Evolutionary conservation across 2,888 invertebrate species (phyloP).

Genomic region (Cyaniris semiargus): DNA sequence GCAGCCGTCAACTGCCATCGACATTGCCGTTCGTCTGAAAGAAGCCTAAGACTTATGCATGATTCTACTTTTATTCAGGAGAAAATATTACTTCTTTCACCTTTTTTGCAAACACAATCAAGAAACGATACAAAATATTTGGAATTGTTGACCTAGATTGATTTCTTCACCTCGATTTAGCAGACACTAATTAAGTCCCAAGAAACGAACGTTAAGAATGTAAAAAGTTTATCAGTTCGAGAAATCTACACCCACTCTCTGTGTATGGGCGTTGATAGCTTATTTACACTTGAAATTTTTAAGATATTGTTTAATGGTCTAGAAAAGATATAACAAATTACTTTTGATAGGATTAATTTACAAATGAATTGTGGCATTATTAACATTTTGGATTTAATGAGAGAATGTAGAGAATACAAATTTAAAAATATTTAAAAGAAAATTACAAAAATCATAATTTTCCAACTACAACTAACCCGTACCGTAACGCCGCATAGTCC

Average conservation of each 20-base stretch:
- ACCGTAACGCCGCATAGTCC: too few species aligned
- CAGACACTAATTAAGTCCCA: background rate
- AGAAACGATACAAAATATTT: background rate
- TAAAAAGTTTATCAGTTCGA: conserved; percentile 14
- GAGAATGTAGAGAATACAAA: background rate
- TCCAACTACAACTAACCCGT: too few species aligned
- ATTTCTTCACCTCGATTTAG: background rate
- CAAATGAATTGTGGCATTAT: background rate
- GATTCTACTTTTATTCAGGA: background rate
- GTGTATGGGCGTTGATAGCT: conserved; percentile 10
- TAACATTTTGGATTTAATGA: background rate
- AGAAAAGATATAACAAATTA: background rate
- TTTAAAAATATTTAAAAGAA: too few species aligned
- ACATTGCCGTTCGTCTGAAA: too few species aligned
- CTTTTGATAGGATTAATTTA: background rate
- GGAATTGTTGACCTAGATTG: background rate
- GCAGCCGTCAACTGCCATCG: too few species aligned
- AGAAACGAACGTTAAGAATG: conserved; percentile 21
- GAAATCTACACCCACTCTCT: background rate
- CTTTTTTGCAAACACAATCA: background rate
- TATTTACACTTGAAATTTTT: conserved; percentile 2
- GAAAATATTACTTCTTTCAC: too few species aligned
- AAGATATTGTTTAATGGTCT: background rate
- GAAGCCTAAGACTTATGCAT: too few species aligned
- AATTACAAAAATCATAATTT: too few species aligned